Evolutionary conservation across 2,797 vertebrate species (phyloP).

Genomic region (Periparus ater): DNA sequence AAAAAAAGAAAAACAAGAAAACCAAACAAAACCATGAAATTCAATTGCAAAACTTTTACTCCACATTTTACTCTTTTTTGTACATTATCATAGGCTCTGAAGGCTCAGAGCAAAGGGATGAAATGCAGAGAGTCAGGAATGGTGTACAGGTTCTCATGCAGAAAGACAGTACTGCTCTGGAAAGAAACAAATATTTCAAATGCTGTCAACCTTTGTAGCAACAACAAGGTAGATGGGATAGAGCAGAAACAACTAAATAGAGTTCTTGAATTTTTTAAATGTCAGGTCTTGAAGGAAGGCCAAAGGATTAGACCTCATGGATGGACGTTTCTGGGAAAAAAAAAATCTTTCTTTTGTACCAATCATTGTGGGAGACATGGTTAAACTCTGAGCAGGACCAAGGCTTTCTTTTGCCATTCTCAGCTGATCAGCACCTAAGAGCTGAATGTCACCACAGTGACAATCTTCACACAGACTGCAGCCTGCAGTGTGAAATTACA

Average conservation of each 20-base stretch:
- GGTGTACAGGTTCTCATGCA: conserved; percentile 58
- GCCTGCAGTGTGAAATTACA: not conserved
- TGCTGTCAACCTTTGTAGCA: not conserved
- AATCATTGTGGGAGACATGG: not conserved
- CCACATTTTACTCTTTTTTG: not conserved
- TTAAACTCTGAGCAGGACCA: not conserved
- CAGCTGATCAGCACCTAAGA: not conserved
- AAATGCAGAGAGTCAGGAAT: conserved; percentile 43
- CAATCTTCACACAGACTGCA: not conserved
- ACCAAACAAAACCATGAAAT: not conserved
- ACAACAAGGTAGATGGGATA: not conserved
- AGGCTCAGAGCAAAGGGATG: conserved; percentile 6
- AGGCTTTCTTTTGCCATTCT: not conserved
- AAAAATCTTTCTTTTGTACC: not conserved
- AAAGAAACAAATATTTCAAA: conserved; percentile 62
- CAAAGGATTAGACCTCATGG: not conserved
- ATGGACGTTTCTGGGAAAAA: not conserved
- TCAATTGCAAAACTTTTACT: not conserved
- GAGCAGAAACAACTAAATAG: not conserved
- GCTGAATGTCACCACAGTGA: not conserved
- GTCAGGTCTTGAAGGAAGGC: not conserved
- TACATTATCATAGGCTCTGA: conserved; percentile 20
- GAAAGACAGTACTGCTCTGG: conserved; percentile 43
- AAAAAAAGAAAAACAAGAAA: too few species aligned
- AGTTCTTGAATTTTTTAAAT: not conserved